Conservation (phyloP, 2,113 vertebrate genomes). For the Corythornis vintsioides region DNA sequence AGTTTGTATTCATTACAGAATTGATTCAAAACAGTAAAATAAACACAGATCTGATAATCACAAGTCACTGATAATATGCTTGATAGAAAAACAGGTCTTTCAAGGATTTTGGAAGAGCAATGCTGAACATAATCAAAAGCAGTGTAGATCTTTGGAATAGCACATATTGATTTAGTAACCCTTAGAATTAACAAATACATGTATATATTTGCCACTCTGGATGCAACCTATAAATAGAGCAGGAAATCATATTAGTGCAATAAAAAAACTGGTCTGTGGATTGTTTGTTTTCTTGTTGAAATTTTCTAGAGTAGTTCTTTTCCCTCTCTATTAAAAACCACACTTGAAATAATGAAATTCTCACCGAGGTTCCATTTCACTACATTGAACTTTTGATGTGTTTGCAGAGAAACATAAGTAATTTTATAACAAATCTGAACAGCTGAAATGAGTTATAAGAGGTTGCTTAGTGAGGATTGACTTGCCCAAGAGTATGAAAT, state of each 20-base stretch:
- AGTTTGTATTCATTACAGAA: slow-evolving; percentile 25
- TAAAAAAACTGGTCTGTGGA: not conserved
- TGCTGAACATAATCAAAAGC: not conserved
- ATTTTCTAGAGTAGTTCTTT: not conserved
- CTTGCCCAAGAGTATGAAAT: slow-evolving; percentile 30
- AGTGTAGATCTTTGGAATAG: not conserved
- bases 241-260: not conserved
- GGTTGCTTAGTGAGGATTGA: slow-evolving; percentile 5
- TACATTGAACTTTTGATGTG: not conserved
- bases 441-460: not conserved
- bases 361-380: not conserved
- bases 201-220: not conserved
- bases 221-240: not conserved
- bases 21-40: not conserved
- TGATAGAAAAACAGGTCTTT: not conserved
- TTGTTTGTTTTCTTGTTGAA: slow-evolving; percentile 12
- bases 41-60: slow-evolving; percentile 6
- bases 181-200: not conserved
- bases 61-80: not conserved
- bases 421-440: not conserved
- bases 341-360: not conserved
- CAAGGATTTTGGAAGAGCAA: slow-evolving; percentile 30
- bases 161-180: not conserved
- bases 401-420: not conserved
- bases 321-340: not conserved